Evolutionary conservation across 2,113 vertebrate genomes (phyloP), one percentile per base, ranked within the genome.

Genomic region (Stercorarius parasiticus): DNA sequence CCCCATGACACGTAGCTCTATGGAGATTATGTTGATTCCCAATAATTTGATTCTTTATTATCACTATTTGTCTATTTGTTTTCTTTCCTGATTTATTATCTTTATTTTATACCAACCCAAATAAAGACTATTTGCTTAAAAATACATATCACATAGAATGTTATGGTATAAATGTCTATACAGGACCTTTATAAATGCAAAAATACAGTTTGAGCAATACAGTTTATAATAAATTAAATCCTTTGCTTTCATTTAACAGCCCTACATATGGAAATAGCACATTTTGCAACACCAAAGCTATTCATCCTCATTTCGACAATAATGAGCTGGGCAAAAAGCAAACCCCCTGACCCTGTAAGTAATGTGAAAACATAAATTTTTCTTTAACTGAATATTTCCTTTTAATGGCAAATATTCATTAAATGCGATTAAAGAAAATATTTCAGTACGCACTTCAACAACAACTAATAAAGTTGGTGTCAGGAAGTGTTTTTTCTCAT

Each of bases 251-350:
- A 50, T 84, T 94, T 88, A 53, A 12, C 93, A 99, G 99, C 98
- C 5, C 96, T 99, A 52, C 98, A 98, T 56, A 94, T 88, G 32
- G 96, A 99, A 88, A 93, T 98, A 30, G 72, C 84, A 16, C 88
- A 64, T 88, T 99, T 99, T 88, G 65, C 93, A 77, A 96, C 94
- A 78, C 97, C 97, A 3, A 99, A 99, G 96, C 53, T 98, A 42
- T 99, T 99, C 92, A 99, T 99, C 88, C 98, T 99, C 20, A 42
- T 99, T 73, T 99, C 99, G 86, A 99, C 99, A 4, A 96, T 99
- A 96, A 99, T 99, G 99, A 99, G 98, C 5, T 99, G 99, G 99
- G 98, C 98, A 1, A 97, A 97, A 70, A 99, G 98, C 94, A 99
- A 98, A 92, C 94, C 97, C 3, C 34, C 96, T 11, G 98, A 98